A percentile compares a stretch with the other conserved stretches of the same genome.
Conservation (phyloP, 92 coral and sea anemone species). For the Virgularia gustaviana region DNA sequence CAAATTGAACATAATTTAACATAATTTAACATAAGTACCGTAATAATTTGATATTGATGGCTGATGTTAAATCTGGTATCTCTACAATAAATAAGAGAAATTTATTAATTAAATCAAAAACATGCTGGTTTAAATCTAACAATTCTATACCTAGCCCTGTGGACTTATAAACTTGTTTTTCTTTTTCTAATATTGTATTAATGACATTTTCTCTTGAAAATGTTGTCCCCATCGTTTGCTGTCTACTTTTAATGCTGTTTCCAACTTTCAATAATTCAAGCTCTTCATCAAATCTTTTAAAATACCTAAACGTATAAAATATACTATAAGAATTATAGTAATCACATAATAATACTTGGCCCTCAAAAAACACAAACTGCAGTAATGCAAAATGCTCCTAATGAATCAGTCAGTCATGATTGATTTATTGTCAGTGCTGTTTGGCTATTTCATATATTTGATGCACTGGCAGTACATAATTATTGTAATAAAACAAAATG, state of each 20-base stretch:
- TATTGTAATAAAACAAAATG: no score
- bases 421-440: no score
- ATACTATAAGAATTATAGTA: neutral
- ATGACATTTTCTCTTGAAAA: constrained; percentile 79
- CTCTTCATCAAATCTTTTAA: constrained; percentile 83
- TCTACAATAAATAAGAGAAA: constrained; percentile 56
- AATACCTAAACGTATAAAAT: constrained; percentile 55
- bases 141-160: constrained; percentile 71
- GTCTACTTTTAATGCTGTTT: constrained; percentile 68
- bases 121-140: neutral
- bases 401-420: no score
- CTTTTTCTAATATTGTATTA: constrained; percentile 65
- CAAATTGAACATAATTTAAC: neutral
- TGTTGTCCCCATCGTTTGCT: constrained; percentile 61
- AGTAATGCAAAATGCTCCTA: no score
- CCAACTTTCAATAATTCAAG: constrained; percentile 67
- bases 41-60: constrained; percentile 63
- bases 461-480: no score
- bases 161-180: constrained; percentile 67
- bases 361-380: neutral
- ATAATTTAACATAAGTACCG: constrained; percentile 41
- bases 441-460: no score
- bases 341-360: neutral
- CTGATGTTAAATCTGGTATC: constrained; percentile 82
- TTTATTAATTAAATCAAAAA: no score